Conservation (phyloP, 1,140 invertebrate genomes). For the Meteorus sp. region DNA sequence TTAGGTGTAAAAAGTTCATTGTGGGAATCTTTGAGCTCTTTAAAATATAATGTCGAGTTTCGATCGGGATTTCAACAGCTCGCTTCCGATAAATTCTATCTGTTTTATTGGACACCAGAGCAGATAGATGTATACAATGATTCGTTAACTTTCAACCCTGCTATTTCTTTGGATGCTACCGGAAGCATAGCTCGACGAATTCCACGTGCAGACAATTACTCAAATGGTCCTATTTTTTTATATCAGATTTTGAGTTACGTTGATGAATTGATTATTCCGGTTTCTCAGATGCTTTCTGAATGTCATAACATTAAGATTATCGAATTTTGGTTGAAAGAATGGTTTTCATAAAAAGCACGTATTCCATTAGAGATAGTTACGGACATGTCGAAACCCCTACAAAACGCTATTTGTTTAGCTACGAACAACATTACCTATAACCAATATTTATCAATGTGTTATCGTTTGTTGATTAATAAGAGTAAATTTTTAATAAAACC, state of each 20-base stretch:
- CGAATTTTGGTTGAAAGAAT: too few species aligned
- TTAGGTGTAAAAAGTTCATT: too few species aligned
- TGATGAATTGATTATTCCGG: not conserved
- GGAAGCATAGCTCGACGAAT: not conserved
- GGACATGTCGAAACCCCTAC: too few species aligned
- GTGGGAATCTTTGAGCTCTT: too few species aligned
- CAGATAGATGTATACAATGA: not conserved
- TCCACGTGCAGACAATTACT: not conserved
- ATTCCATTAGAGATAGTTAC: too few species aligned
- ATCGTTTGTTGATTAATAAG: too few species aligned
- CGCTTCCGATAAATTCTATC: not conserved
- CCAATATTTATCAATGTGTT: too few species aligned
- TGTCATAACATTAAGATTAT: too few species aligned
- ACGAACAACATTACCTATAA: too few species aligned
- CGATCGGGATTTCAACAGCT: not conserved
- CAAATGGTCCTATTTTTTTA: not conserved
- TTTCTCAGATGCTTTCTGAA: not conserved
- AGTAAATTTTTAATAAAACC: too few species aligned
- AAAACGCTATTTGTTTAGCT: too few species aligned
- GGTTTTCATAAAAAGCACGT: too few species aligned
- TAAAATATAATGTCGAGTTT: conserved; percentile 1
- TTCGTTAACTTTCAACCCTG: not conserved
- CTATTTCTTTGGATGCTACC: not conserved
- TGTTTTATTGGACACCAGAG: not conserved
- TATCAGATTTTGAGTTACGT: not conserved